Conservation (phyloP, 2,888 invertebrate genomes). For the Tachystola acroxantha region DNA sequence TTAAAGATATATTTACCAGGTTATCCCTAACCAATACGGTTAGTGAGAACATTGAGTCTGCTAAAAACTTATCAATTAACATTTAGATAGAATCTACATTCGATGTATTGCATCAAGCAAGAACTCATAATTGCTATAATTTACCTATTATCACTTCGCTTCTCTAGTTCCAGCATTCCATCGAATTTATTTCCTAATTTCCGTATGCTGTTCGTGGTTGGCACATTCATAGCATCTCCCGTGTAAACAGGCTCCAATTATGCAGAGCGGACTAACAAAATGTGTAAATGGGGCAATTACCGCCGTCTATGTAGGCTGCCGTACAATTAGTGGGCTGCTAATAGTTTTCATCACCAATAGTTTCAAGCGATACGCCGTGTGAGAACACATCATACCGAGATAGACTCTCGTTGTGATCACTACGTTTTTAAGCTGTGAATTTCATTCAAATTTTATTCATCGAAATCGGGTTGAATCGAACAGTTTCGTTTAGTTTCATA, state of each 20-base stretch:
- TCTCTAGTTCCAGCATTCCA: constrained; percentile 23
- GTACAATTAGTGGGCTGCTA: constrained; percentile 73
- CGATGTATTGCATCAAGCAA: background rate
- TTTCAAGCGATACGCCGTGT: constrained; percentile 47
- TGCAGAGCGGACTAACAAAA: constrained; percentile 69
- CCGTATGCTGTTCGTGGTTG: constrained; percentile 40
- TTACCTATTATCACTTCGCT: constrained; percentile 34
- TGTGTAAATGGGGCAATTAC: constrained; percentile 78
- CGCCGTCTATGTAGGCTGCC: constrained; percentile 71
- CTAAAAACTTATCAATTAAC: too few relatives aligned
- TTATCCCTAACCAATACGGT: too few relatives aligned
- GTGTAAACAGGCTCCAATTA: constrained; percentile 70
- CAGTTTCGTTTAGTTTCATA: constrained; percentile 13
- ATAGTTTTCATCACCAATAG: constrained; percentile 75
- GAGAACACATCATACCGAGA: constrained; percentile 56
- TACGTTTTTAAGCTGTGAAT: constrained; percentile 29
- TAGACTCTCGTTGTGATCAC: constrained; percentile 55
- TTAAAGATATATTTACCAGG: too few relatives aligned
- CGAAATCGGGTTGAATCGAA: constrained; percentile 7
- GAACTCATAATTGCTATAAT: constrained; percentile 24
- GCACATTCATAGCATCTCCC: constrained; percentile 55
- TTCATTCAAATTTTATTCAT: constrained; percentile 9
- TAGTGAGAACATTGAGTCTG: too few relatives aligned
- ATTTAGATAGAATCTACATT: too few relatives aligned
- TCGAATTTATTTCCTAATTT: constrained; percentile 41